phyloP scores from a whole-genome alignment of 2,888 invertebrate genomes.

The Apotomis capreana region DNA sequence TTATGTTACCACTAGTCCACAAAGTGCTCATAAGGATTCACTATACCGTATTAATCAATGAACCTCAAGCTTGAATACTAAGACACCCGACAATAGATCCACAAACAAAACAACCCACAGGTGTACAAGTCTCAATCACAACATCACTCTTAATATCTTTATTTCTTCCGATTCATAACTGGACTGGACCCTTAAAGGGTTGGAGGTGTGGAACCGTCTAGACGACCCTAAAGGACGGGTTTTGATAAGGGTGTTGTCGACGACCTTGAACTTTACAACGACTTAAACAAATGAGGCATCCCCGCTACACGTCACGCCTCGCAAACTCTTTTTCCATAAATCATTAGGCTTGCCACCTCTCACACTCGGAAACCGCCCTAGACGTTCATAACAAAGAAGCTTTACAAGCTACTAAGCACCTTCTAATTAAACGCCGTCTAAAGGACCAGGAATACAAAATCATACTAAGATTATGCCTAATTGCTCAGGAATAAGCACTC shows the following conservation, averaged over 20 bases:
- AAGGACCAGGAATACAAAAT: conserved; percentile 1
- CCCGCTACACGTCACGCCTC: conserved; percentile 48
- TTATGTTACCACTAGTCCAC: conserved; percentile 19
- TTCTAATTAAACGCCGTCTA: conserved; percentile 41
- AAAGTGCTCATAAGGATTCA: conserved; percentile 11
- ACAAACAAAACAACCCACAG: conserved; percentile 11
- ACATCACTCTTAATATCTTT: conserved; percentile 45
- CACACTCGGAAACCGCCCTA: conserved; percentile 50
- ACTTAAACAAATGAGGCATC: conserved; percentile 78
- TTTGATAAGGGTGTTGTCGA: conserved; percentile 78
- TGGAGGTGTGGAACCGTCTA: conserved; percentile 80
- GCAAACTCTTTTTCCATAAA: conserved; percentile 51
- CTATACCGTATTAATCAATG: conserved; percentile 9
- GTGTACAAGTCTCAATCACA: conserved; percentile 7
- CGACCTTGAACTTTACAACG: conserved; percentile 79
- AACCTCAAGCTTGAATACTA: neutral
- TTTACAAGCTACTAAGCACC: conserved; percentile 58
- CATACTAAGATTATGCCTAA: conserved; percentile 23
- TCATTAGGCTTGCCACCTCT: conserved; percentile 51
- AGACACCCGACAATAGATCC: conserved; percentile 6
- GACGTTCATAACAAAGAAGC: conserved; percentile 58
- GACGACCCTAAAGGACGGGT: conserved; percentile 78
- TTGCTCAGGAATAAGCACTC: conserved; percentile 3
- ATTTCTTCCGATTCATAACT: conserved; percentile 64
- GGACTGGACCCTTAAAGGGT: conserved; percentile 73